Evolutionary conservation across 2,888 invertebrate genomes (phyloP), one percentile per base, ranked within the genome.

Genomic region (Hypomecis atomaria): DNA sequence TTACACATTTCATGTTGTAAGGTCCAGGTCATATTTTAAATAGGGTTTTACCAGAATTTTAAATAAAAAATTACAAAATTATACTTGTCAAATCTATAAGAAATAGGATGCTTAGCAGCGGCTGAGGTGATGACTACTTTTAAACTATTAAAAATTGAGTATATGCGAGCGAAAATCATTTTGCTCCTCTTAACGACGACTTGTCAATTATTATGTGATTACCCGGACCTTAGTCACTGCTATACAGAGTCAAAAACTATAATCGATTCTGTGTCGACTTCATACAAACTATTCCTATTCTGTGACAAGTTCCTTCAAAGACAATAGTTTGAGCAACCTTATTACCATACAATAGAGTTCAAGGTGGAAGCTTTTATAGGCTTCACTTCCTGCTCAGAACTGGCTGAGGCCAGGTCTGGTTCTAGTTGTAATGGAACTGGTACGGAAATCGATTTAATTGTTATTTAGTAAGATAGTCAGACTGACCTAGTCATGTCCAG

Each of bases 281-380:
- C 11, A 6, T 43, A n/a, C 11, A 71, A 72, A 75, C 76, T 78
- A 78, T 62, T 69, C 66, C 71, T 63, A 83, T 81, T 81, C 82
- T 81, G 78, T 79, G 47, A 9, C 37, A 9, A 43, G 13, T 54
- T 52, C 59, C 45, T 55, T 45, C 36, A 36, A 43, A 50, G 43
- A 54, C 59, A 55, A 56, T 42, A 49, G 59, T 59, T 55, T 52
- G 47, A 6, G 58, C 57, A 54, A 54, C 59, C 55, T 59, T 69
- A 66, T 59, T 50, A 37, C 55, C 52, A 59, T 59, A 50, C 52
- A 57, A 67, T 67, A 70, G 53, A 61, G 67, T 67, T 69, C 56
- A 66, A 65, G 58, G 67, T 47, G 34, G 40, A 33, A 49, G 43
- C 52, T 58, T 54, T 43, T 57, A 42, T 11, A 43, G 52, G 54